Conservation (phyloP, 2,113 vertebrate genomes). For the Oxyruncus cristatus region DNA sequence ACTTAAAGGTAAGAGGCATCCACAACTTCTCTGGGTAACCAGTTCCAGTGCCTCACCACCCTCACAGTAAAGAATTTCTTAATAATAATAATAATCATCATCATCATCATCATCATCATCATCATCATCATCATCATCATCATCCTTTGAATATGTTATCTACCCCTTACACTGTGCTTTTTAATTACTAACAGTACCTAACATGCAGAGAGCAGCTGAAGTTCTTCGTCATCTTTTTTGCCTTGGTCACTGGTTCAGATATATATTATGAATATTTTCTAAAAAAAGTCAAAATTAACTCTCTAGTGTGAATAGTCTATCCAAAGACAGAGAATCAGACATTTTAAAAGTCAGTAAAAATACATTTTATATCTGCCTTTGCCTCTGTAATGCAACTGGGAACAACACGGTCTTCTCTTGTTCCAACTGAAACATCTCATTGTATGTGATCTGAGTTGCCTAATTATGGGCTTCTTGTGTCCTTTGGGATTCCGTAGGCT, state of each 20-base stretch:
- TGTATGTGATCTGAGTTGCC: neutral
- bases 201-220: neutral
- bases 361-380: neutral
- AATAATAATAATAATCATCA: neutral
- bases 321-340: neutral
- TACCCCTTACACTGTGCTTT: neutral
- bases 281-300: neutral
- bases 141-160: neutral
- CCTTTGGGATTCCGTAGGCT: neutral
- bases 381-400: neutral
- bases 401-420: fast-evolving
- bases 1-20: neutral
- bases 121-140: too few species aligned
- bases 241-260: neutral
- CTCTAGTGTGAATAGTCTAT: neutral
- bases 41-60: neutral
- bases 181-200: neutral
- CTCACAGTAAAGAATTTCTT: neutral
- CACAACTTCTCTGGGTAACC: neutral
- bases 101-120: too few species aligned
- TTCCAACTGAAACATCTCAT: neutral
- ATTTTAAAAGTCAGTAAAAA: neutral
- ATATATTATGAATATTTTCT: neutral
- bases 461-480: neutral
- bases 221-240: neutral